Conservation (phyloP, 2,797 vertebrate species). For the Lates japonicus region DNA sequence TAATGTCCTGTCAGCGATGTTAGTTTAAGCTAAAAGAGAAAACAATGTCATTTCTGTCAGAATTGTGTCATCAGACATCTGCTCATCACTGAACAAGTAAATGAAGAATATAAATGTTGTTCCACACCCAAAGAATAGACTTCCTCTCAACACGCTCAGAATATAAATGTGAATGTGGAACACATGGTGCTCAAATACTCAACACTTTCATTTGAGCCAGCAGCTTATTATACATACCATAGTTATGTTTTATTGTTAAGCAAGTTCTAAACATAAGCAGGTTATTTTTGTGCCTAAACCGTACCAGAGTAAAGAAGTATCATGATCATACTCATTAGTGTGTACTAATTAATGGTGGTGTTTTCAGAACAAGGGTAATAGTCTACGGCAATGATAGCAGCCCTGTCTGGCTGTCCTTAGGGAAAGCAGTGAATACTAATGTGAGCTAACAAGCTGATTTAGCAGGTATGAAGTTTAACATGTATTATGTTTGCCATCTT, state of each 20-base stretch:
- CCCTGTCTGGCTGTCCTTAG: background rate
- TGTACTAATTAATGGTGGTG: background rate
- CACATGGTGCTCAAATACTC: background rate
- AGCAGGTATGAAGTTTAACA: background rate
- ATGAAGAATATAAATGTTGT: conserved; percentile 35
- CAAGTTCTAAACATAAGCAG: too few species aligned
- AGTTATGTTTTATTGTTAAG: background rate
- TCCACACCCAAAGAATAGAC: background rate
- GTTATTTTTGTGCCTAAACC: too few species aligned
- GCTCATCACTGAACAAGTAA: conserved; percentile 45
- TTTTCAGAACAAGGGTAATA: background rate
- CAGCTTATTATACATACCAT: background rate
- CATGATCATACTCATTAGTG: background rate
- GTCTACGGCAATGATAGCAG: background rate
- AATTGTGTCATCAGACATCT: conserved; percentile 48
- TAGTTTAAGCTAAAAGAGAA: conserved; percentile 39
- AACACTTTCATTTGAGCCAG: background rate
- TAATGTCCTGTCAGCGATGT: conserved; percentile 58
- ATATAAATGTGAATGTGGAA: conserved; percentile 25
- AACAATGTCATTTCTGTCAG: conserved; percentile 45
- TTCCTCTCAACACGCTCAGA: background rate
- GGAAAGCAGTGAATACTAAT: background rate
- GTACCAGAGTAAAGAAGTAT: too few species aligned
- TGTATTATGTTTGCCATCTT: background rate
- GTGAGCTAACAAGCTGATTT: background rate